Evolutionary conservation across 2,113 vertebrate genomes (phyloP).

Genomic region (Micromys minutus): DNA sequence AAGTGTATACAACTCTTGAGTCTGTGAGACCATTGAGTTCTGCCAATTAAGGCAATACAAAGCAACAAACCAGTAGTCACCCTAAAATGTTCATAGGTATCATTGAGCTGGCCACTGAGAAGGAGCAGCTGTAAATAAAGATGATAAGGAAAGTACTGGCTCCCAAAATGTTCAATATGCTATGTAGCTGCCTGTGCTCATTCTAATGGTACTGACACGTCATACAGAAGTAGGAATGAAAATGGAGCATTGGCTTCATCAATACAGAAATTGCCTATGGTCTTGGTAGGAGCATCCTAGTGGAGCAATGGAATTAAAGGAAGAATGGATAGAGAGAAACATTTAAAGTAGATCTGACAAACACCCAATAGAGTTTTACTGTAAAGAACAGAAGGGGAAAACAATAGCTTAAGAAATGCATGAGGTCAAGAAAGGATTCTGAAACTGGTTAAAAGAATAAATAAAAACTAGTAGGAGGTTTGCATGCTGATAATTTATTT

Average conservation of each 20-base stretch:
- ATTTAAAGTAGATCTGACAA: not conserved
- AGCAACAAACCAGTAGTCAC: not conserved
- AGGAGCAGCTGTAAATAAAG: not conserved
- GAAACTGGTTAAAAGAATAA: not conserved
- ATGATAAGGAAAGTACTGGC: not conserved
- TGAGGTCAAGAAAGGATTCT: conserved; percentile 9
- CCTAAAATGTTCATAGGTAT: not conserved
- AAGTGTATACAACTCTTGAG: not conserved
- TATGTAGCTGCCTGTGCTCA: not conserved
- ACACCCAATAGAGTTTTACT: not conserved
- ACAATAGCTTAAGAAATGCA: not conserved
- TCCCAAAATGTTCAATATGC: not conserved
- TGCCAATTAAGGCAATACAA: not conserved
- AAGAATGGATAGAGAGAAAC: not conserved
- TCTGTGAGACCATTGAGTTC: not conserved
- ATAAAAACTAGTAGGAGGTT: conserved; percentile 34
- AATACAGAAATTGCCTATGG: not conserved
- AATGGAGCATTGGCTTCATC: not conserved
- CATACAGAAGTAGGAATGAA: not conserved
- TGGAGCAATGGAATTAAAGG: not conserved
- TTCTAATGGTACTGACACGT: not conserved
- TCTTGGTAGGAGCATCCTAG: not conserved
- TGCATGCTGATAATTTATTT: conserved; percentile 52
- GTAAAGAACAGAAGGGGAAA: not conserved
- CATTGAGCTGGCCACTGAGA: not conserved